Conservation (phyloP, 2,888 invertebrate genomes). For the Schizaphis graminum region DNA sequence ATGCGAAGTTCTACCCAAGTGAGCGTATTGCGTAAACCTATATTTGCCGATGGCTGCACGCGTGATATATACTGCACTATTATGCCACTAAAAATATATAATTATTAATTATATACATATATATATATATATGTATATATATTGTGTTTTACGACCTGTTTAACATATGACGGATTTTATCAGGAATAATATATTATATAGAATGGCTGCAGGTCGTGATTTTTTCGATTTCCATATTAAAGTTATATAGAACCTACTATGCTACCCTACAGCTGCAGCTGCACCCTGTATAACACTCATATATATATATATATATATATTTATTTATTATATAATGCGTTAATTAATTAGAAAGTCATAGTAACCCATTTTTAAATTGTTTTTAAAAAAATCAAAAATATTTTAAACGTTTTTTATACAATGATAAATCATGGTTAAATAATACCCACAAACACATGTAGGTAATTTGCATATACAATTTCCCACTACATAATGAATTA, state of each 20-base stretch:
- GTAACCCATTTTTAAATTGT: not conserved
- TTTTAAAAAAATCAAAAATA: not conserved
- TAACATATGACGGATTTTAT: too few species aligned
- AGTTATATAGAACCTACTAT: too few species aligned
- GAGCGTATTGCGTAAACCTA: constrained; percentile 67
- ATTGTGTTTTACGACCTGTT: too few species aligned
- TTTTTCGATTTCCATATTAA: too few species aligned
- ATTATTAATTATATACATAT: not conserved
- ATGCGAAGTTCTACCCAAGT: constrained; percentile 74
- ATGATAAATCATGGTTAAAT: not conserved
- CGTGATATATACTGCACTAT: constrained; percentile 17
- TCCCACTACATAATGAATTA: not conserved
- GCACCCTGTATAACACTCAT: too few species aligned
- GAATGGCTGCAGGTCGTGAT: too few species aligned
- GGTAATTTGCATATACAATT: not conserved
- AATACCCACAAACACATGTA: not conserved
- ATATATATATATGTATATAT: too few species aligned
- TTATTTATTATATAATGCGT: too few species aligned
- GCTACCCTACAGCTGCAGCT: too few species aligned
- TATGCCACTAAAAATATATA: not conserved
- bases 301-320: too few species aligned
- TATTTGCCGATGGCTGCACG: not conserved
- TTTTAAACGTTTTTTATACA: not conserved
- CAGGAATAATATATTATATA: too few species aligned
- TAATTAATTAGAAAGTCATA: not conserved